These are phyloP conservation scores for Cyprinodon tularosa DNA, from an alignment of 2,113 vertebrate genomes.

Conservation along the genomic window DNA sequence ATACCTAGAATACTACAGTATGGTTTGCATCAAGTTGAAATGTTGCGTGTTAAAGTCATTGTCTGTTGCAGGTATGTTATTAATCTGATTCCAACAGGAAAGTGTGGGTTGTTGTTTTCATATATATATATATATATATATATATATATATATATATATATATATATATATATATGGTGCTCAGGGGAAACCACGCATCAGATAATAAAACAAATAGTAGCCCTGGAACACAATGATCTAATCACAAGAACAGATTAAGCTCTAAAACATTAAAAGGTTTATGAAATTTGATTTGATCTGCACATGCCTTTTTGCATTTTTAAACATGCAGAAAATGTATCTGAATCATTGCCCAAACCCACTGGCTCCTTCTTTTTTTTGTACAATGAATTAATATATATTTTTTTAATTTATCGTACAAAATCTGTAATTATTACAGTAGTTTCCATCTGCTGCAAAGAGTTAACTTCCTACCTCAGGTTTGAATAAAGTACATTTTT, in stretches of 20 bases:
- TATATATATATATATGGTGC: not conserved
- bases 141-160: too few species aligned
- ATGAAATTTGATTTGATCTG: not conserved
- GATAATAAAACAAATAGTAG: slow-evolving; percentile 8
- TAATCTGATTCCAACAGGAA: slow-evolving; percentile 29
- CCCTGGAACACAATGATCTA: not conserved
- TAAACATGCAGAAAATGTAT: not conserved
- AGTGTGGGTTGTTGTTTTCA: slow-evolving; percentile 12
- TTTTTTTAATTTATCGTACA: not conserved
- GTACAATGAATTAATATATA: not conserved
- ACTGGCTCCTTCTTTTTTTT: not conserved
- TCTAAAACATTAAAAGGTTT: not conserved
- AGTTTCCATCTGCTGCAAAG: not conserved
- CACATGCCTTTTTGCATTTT: not conserved
- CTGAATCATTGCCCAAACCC: not conserved
- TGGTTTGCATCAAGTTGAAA: not conserved
- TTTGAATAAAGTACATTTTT: too few species aligned
- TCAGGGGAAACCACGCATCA: not conserved
- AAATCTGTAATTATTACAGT: not conserved
- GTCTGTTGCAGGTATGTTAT: not conserved
- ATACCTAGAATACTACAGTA: not conserved
- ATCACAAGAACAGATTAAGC: not conserved
- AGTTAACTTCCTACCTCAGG: too few species aligned
- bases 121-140: too few species aligned
- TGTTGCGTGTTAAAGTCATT: slow-evolving; percentile 37